Base-by-base conservation (phyloP, 2,888 invertebrate genomes). In the Drosophila yooni region DNA sequence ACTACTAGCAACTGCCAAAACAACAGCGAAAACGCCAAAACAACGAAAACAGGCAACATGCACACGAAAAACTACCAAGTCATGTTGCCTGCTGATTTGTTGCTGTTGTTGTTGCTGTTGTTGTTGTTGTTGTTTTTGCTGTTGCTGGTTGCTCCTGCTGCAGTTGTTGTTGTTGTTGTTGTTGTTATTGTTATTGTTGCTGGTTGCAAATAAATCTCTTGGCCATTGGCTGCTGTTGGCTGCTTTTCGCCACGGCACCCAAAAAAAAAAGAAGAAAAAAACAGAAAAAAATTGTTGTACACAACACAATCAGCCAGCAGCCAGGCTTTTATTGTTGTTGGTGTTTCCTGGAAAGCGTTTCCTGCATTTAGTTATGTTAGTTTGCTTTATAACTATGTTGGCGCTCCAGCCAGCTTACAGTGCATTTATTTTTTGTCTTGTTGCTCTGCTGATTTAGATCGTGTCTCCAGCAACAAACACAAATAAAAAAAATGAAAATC, bases 1-100 rank as follows among this genome's bases (percentile, higher is more conserved):
- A 91, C 91, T 91, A 81, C 82, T 79, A 82, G 81, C 87, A 86
- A 87, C 84, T 84, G 84, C 79, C 82, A 85, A 83, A 84, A 83
- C 86, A 75, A 78, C 76, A 71, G 74, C 81, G 69, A 74, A 76
- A 76, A 67, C 64, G 62, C 66, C 56, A 56, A 56, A 56, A 56
- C 38, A 57, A 40, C 57, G 27, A 63, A 68, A 66, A 70, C 72
- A 62, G 67, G 64, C 76, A 71, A 75, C 77, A 78, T 82, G 86
- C 88, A 83, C 87, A 88, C 85, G 79, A 84, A 82, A 87, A 83
- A 82, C 87, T 88, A 84, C 89, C 87, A 83, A 87, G 83, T 88
- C 86, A 88, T 89, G 87, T 83, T 86, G 80, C 75, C 56, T 33
- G 69, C 70, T 75, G 76, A 67, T 76, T 76, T 76, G 63, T 65